A percentile compares a stretch with the other conserved stretches of the same genome.
Evolutionary conservation across 2,888 invertebrate species (phyloP).

Genomic region (Frankliniella intonsa): DNA sequence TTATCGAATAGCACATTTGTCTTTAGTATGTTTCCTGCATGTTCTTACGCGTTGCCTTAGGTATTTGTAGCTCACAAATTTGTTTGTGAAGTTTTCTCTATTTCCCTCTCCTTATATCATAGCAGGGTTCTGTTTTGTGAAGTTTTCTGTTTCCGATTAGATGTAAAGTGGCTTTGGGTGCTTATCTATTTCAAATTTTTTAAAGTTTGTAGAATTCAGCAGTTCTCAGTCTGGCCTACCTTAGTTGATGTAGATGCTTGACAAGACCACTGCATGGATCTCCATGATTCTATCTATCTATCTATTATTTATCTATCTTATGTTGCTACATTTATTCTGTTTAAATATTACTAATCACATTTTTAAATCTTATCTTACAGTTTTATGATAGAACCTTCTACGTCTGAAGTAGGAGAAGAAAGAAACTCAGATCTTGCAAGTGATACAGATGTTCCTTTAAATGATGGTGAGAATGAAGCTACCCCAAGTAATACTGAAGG

Average conservation of each 20-base stretch:
- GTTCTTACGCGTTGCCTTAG: not conserved
- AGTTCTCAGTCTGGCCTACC: not conserved
- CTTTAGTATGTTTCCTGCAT: not conserved
- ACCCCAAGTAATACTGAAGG: not conserved
- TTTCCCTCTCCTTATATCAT: not conserved
- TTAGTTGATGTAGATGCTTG: not conserved
- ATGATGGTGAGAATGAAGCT: not conserved
- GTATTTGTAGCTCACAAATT: too few species aligned
- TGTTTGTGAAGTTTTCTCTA: not conserved
- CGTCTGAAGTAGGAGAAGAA: not conserved
- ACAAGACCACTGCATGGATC: not conserved
- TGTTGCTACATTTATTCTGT: not conserved
- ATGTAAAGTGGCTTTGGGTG: not conserved
- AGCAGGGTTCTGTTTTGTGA: not conserved
- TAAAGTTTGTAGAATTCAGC: not conserved
- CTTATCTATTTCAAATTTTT: not conserved
- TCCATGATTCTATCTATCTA: not conserved
- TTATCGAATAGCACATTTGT: not conserved
- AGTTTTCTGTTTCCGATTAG: too few species aligned
- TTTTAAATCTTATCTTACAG: not conserved
- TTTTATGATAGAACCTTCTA: conserved; percentile 1
- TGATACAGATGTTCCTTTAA: not conserved
- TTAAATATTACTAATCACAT: not conserved
- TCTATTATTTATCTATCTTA: not conserved
- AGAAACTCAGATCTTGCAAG: not conserved